Evolutionary conservation across 2,888 invertebrate genomes (phyloP), one percentile per base, ranked within the genome.

Genomic region (Luffia ferchaultella): DNA sequence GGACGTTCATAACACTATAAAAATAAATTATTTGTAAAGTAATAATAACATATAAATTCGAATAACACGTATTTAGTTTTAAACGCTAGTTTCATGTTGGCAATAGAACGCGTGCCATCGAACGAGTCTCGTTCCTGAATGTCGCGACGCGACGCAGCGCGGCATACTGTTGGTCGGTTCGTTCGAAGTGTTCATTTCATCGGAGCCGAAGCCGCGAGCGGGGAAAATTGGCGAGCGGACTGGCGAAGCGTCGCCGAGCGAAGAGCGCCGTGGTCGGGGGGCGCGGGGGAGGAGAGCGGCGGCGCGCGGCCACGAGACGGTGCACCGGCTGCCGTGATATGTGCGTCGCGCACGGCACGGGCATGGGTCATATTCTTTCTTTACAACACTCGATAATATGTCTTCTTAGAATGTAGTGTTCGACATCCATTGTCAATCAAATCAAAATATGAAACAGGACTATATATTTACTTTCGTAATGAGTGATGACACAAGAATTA

Each of bases 91-190:
- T 75, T 80, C 82, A 83, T 83, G 76, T 79, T 82, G 82, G 78
- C 80, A 78, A 79, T 68, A 73, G 70, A 65, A 73, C 82, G 82
- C 71, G 79, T 79, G 77, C 80, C 80, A 78, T 76, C 77, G 75
- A 82, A 75, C 79, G 72, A 78, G 77, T 76, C 82, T 82, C 80
- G 82, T 80, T 82, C 76, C 78, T 82, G 77, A 83, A 83, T 83
- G 82, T 82, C 82, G 82, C 82, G 79, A 75, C 70, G 69, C 66
- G 67, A 82, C 82, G 82, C 82, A 78, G 74, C 70, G 69, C 66
- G 67, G 69, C 73, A 76, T 78, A 71, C 73, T 68, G 78, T 73
- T 77, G 5, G 30, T n/a, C n/a, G n/a, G n/a, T n/a, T n/a, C n/a
- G n/a, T n/a, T n/a, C n/a, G n/a, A n/a, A n/a, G n/a, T n/a, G n/a